Evolutionary conservation across 2,113 vertebrate species (phyloP).

Genomic region (Leptobrachium ailaonicum): DNA sequence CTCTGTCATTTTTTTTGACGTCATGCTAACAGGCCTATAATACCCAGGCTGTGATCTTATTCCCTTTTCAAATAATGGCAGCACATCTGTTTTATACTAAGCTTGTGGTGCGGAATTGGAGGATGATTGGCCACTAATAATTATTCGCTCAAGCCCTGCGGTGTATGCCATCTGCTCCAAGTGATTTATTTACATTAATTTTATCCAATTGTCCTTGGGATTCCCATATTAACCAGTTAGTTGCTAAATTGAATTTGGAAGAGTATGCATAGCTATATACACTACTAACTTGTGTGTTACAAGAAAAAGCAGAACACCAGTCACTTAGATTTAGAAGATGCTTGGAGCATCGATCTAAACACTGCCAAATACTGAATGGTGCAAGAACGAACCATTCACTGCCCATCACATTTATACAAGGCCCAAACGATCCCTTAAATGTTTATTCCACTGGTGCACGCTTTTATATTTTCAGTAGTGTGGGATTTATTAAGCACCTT

Average conservation of each 20-base stretch:
- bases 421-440: no score
- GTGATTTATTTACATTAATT: neutral
- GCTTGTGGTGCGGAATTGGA: neutral
- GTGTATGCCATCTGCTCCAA: neutral
- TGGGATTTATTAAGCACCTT: no score
- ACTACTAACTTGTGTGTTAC: no score
- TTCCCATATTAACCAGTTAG: neutral
- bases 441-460: no score
- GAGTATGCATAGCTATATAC: neutral
- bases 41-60: conserved; percentile 2
- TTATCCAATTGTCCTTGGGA: neutral
- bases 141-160: neutral
- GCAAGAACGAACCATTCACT: no score
- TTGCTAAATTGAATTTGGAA: neutral
- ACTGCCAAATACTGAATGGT: no score
- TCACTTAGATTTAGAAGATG: no score
- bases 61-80: conserved; percentile 5
- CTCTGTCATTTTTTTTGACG: neutral
- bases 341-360: no score
- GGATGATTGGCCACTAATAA: conserved; percentile 1
- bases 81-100: neutral
- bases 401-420: no score
- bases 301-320: no score
- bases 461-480: no score
- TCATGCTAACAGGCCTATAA: conserved; percentile 1